Conservation (phyloP, 35 echinoderm and acorn worm species). For the Lytechinus variegatus region DNA sequence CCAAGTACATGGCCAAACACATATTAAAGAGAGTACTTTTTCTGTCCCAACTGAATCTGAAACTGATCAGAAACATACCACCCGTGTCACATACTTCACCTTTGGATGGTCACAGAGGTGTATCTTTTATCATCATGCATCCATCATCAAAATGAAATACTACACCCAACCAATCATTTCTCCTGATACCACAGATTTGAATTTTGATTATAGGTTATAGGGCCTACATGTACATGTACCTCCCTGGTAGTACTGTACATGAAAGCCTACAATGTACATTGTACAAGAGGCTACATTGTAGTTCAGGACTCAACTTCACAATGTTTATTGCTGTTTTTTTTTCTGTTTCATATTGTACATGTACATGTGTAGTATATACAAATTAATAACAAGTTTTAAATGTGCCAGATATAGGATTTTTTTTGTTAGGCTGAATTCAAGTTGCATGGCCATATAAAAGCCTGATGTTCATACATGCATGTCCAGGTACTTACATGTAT, state of each 20-base stretch:
- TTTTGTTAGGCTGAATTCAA: too few relatives aligned
- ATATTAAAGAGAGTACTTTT: not conserved
- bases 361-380: not conserved
- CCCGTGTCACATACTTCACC: constrained; percentile 8
- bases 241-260: not conserved
- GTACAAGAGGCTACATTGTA: not conserved
- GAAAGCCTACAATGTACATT: not conserved
- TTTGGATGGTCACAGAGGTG: not conserved
- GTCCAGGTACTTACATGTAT: too few relatives aligned
- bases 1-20: too few relatives aligned
- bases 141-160: not conserved
- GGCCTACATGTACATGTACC: not conserved
- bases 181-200: not conserved
- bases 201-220: not conserved
- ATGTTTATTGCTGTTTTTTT: too few relatives aligned
- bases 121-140: not conserved
- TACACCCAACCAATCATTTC: not conserved
- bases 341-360: not conserved
- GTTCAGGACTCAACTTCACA: too few relatives aligned
- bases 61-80: constrained; percentile 18
- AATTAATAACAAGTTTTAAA: too few relatives aligned
- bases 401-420: too few relatives aligned
- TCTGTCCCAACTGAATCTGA: not conserved
- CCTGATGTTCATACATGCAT: too few relatives aligned
- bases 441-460: too few relatives aligned